These are phyloP conservation scores for Buteo buteo DNA, from an alignment of 2,113 vertebrate genomes.

Conservation along the genomic window DNA sequence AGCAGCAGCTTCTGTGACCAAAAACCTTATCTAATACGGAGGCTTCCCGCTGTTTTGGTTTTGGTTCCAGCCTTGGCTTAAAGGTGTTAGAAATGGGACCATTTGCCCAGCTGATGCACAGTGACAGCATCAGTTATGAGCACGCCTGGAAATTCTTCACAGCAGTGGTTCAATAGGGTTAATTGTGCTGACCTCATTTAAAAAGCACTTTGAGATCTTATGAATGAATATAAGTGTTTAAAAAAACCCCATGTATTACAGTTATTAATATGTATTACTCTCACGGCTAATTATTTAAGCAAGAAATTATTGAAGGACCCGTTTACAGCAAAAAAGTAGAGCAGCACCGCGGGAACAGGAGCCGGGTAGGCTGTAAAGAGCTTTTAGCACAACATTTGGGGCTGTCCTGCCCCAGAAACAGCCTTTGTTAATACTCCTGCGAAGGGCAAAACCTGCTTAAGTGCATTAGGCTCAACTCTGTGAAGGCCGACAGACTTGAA, in stretches of 20 bases:
- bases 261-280: conserved; percentile 34
- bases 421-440: neutral
- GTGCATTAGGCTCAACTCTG: neutral
- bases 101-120: neutral
- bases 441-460: neutral
- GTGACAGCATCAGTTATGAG: neutral
- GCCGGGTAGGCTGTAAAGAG: neutral
- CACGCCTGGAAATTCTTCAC: neutral
- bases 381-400: neutral
- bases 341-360: neutral
- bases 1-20: neutral
- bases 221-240: neutral
- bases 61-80: neutral
- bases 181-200: conserved; percentile 42
- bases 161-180: neutral
- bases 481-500: neutral
- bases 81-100: neutral
- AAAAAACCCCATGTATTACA: neutral
- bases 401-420: neutral
- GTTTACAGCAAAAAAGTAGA: neutral
- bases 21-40: neutral
- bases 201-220: conserved; percentile 22
- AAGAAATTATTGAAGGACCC: neutral
- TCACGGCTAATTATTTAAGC: conserved; percentile 13
- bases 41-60: neutral